Percentiles rank a stretch among this genome's conserved stretches.
Evolutionary conservation across 2,888 invertebrate species (phyloP).

Genomic region (Catocala sponsa): DNA sequence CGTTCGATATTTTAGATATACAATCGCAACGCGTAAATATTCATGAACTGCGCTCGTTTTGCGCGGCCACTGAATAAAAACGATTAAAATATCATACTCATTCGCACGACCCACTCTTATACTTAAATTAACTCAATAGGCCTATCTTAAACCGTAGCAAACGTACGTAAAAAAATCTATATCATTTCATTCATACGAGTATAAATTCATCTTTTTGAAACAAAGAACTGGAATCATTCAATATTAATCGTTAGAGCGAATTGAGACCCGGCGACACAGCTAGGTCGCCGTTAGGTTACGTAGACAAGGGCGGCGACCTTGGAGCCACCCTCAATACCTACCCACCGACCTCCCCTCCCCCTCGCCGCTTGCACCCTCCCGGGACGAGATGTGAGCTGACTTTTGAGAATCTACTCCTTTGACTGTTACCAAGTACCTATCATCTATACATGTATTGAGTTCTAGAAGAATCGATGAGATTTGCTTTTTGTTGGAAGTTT

Average conservation of each 20-base stretch:
- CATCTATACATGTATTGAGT: constrained; percentile 41
- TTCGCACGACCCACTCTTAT: constrained; percentile 25
- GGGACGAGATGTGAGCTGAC: constrained; percentile 78
- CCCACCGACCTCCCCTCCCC: constrained; percentile 31
- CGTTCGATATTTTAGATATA: constrained; percentile 24
- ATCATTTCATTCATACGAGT: constrained; percentile 45
- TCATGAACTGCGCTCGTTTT: constrained; percentile 27
- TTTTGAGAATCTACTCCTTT: constrained; percentile 74
- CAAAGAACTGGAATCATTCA: constrained; percentile 58
- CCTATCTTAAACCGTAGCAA: constrained; percentile 15
- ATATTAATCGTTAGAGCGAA: constrained; percentile 74
- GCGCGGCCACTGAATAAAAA: constrained; percentile 26
- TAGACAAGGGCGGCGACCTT: constrained; percentile 85
- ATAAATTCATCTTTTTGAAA: constrained; percentile 28
- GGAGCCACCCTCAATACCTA: constrained; percentile 55
- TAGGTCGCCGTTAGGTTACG: constrained; percentile 79
- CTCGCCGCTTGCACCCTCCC: constrained; percentile 45
- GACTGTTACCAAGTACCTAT: constrained; percentile 61
- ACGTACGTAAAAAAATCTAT: constrained; percentile 10
- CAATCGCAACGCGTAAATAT: constrained; percentile 32
- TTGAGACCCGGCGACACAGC: constrained; percentile 74
- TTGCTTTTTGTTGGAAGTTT: constrained; percentile 22
- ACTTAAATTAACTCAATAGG: constrained; percentile 25
- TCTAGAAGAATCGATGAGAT: constrained; percentile 45
- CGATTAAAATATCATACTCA: constrained; percentile 35